Conservation (phyloP, 35 echinoderm and acorn worm species). For the Chiridota heheva region DNA sequence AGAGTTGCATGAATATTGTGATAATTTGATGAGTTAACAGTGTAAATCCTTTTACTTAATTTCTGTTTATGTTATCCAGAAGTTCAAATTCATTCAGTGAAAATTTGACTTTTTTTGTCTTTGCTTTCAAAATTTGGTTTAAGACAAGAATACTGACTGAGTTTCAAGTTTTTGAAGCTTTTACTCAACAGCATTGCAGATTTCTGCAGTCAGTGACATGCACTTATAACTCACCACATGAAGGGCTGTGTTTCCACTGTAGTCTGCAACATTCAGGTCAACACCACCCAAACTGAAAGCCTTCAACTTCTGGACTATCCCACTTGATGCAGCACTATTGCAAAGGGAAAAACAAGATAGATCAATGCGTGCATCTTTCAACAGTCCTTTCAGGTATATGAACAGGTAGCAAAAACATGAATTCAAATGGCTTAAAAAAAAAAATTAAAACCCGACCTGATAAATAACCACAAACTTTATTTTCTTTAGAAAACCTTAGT, state of each 20-base stretch:
- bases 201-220: background rate
- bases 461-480: background rate
- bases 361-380: background rate
- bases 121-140: background rate
- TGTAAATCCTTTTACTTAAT: too few relatives aligned
- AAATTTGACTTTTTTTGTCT: too few relatives aligned
- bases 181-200: background rate
- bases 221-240: constrained; percentile 75
- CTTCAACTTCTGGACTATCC: constrained; percentile 42
- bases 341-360: background rate
- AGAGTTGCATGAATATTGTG: too few relatives aligned
- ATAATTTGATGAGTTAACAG: too few relatives aligned
- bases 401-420: too few relatives aligned
- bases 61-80: too few relatives aligned
- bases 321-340: constrained; percentile 66
- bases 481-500: too few relatives aligned
- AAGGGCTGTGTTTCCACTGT: constrained; percentile 84
- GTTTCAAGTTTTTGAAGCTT: background rate
- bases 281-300: constrained; percentile 75
- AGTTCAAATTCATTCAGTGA: too few relatives aligned
- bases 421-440: background rate
- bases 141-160: background rate
- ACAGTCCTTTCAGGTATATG: too few relatives aligned
- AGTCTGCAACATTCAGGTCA: constrained; percentile 65
- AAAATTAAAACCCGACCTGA: background rate